These are phyloP conservation scores for Tiliacea citrago DNA, from an alignment of 2,888 invertebrate genomes.

Conservation along the genomic window DNA sequence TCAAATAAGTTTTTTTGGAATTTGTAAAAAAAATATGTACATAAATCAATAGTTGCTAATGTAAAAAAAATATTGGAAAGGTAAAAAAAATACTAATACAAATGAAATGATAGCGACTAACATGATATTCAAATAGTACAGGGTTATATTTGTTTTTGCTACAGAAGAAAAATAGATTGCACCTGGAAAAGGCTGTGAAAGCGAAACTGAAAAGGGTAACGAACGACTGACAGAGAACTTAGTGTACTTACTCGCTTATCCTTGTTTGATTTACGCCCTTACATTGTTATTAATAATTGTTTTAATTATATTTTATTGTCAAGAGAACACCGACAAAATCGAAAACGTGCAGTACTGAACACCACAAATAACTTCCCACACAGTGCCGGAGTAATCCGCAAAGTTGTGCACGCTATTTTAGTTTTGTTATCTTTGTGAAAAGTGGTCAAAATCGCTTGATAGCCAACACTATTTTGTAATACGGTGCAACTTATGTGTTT, in stretches of 20 bases:
- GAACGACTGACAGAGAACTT: conserved; percentile 80
- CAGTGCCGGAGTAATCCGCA: conserved; percentile 21
- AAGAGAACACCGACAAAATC: conserved; percentile 71
- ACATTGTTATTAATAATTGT: conserved; percentile 72
- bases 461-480: conserved; percentile 55
- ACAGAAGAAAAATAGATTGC: conserved; percentile 91
- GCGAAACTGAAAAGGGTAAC: conserved; percentile 89
- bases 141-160: conserved; percentile 88
- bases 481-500: conserved; percentile 25
- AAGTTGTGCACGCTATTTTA: conserved; percentile 65
- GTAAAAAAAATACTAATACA: conserved; percentile 28
- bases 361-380: conserved; percentile 22
- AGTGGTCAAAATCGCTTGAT: conserved; percentile 39
- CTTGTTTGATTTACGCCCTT: conserved; percentile 85
- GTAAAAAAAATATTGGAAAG: conserved; percentile 18
- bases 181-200: conserved; percentile 89
- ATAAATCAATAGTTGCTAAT: conserved; percentile 29
- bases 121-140: conserved; percentile 71
- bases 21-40: conserved; percentile 43
- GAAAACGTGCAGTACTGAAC: conserved; percentile 45
- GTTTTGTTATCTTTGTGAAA: conserved; percentile 23
- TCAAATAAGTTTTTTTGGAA: conserved; percentile 1
- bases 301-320: conserved; percentile 73
- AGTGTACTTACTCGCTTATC: conserved; percentile 88
- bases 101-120: conserved; percentile 64